Conservation (phyloP, 2,113 vertebrate genomes). For the Polypterus bichir region DNA sequence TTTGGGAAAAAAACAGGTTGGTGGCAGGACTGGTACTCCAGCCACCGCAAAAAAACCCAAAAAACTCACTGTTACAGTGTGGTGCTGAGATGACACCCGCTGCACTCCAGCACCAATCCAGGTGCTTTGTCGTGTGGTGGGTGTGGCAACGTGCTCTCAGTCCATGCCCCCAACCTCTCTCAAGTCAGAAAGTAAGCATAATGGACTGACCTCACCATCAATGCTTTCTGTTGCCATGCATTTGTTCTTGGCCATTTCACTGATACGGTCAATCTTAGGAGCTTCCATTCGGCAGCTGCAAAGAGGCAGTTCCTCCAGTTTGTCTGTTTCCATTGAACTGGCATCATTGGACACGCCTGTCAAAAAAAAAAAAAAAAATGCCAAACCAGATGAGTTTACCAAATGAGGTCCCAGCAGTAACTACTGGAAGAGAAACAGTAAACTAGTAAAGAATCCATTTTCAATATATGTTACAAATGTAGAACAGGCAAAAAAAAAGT, state of each 20-base stretch:
- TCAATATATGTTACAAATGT: too few relatives aligned
- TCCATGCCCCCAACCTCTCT: too few relatives aligned
- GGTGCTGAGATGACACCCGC: too few relatives aligned
- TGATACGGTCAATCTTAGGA: constrained; percentile 66
- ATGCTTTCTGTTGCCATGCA: constrained; percentile 84
- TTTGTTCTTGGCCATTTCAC: constrained; percentile 48
- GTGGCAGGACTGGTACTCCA: too few relatives aligned
- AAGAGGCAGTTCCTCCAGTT: constrained; percentile 74
- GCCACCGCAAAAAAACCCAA: too few relatives aligned
- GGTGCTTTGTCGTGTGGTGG: too few relatives aligned
- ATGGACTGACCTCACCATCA: constrained; percentile 65
- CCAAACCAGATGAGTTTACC: background rate
- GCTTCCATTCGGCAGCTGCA: constrained; percentile 91
- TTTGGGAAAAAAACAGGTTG: too few relatives aligned
- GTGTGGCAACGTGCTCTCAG: too few relatives aligned
- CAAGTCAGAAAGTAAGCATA: background rate
- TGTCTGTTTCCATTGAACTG: constrained; percentile 68
- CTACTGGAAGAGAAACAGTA: background rate
- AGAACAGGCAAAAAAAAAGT: too few relatives aligned
- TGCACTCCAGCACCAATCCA: too few relatives aligned
- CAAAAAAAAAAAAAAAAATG: background rate
- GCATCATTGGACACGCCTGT: constrained; percentile 54
- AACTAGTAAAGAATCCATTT: background rate
- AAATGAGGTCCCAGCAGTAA: background rate
- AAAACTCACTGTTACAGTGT: too few relatives aligned